These are phyloP conservation scores for Chinchilla lanigera DNA, from an alignment of 2,113 vertebrate species.

Conservation along the genomic window DNA sequence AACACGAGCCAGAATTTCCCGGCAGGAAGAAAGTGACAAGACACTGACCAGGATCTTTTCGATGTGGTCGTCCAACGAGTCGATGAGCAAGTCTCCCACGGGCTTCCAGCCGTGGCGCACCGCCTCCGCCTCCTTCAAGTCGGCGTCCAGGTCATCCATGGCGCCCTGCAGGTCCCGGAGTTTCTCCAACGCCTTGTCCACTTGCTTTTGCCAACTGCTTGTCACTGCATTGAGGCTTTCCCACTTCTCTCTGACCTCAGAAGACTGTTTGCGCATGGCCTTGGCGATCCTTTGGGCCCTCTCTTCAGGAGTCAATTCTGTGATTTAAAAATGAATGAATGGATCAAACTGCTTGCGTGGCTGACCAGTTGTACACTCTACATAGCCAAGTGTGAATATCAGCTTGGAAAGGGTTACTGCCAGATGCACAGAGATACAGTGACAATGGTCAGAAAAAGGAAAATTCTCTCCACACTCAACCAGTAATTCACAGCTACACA, in stretches of 20 bases:
- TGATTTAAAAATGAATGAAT: background rate
- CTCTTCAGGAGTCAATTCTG: conserved; percentile 95
- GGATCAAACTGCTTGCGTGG: background rate
- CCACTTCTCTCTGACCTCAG: conserved; percentile 96
- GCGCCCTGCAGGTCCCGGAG: conserved; percentile 95
- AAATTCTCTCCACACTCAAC: background rate
- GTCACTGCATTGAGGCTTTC: conserved; percentile 91
- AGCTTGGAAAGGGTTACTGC: background rate
- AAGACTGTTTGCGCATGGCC: conserved; percentile 96
- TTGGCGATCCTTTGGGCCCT: conserved; percentile 94
- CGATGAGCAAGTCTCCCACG: conserved; percentile 95
- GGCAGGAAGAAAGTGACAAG: background rate
- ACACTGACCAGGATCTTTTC: conserved; percentile 89
- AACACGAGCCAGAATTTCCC: background rate
- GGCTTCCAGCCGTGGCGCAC: conserved; percentile 93
- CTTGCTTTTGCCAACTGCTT: conserved; percentile 94
- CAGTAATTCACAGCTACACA: background rate
- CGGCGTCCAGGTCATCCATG: conserved; percentile 95
- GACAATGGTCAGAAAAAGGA: background rate
- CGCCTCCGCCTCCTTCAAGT: conserved; percentile 92
- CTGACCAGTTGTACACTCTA: background rate
- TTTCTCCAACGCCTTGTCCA: conserved; percentile 93
- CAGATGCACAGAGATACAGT: background rate
- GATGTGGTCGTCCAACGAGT: conserved; percentile 96
- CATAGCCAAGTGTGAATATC: background rate